phyloP scores from a whole-genome alignment of 2,113 vertebrate genomes.

The Crotalus horridus region DNA sequence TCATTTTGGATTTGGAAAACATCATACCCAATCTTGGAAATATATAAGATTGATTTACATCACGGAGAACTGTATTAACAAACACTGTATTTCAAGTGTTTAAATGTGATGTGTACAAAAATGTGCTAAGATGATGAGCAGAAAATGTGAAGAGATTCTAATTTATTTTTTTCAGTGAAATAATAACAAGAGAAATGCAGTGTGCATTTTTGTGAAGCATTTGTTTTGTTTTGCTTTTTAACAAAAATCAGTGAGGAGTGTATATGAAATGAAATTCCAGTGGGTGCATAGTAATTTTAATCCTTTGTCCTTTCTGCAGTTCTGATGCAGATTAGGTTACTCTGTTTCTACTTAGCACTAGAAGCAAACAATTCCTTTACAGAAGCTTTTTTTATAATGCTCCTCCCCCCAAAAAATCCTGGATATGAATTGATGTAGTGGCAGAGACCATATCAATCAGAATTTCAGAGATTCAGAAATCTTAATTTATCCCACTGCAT shows the following conservation, averaged over 20 bases:
- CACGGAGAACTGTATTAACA: background rate
- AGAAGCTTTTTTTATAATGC: background rate
- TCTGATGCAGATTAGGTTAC: background rate
- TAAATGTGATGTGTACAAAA: background rate
- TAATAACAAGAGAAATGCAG: background rate
- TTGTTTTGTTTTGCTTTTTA: background rate
- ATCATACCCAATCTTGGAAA: background rate
- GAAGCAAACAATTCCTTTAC: background rate
- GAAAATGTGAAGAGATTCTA: background rate
- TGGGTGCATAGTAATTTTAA: background rate
- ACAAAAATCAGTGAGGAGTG: background rate
- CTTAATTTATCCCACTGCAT: background rate
- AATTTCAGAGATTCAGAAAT: background rate
- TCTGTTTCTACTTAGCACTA: background rate
- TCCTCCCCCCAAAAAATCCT: background rate
- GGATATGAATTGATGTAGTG: background rate
- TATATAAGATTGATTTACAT: background rate
- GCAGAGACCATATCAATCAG: background rate
- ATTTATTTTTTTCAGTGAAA: background rate
- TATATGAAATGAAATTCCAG: background rate
- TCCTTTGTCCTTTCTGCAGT: background rate
- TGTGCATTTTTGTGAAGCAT: background rate
- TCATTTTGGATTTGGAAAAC: background rate
- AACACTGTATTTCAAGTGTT: background rate
- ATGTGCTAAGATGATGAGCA: background rate